Base-by-base conservation (phyloP, 2,888 invertebrate species). In the Drosophila planitibia region DNA sequence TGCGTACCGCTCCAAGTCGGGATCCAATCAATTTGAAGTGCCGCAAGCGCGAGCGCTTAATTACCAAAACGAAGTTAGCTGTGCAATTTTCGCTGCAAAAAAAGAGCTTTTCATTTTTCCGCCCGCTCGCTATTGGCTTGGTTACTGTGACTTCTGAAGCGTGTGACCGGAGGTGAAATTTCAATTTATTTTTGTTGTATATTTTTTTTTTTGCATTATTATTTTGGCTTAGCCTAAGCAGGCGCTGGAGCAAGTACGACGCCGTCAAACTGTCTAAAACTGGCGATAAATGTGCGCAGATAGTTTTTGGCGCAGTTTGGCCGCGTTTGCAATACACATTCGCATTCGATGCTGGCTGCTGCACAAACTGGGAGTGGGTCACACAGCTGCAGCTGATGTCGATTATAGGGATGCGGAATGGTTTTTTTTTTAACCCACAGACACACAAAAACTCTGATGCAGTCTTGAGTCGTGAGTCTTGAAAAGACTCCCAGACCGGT, bases 131-230 rank as follows among this genome's bases (percentile, higher is more conserved):
- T 25, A 25, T 47, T 25, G 49, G 60, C 55, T 67, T 41, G 53
- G 58, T 63, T 55, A 63, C 61, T 81, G 77, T 86, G 71, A 82
- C 85, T 86, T 74, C 70, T 87, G 81, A 76, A 84, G 84, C 87
- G 85, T 88, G 79, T 89, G 87, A 89, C 87, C 89, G 89, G 89
- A 87, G 89, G 87, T 87, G 87, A 87, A 87, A 87, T 84, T 84
- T 82, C 74, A 76, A 47, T 47, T 47, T 47, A 47, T 47, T 47
- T 47, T 25, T 16, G 35, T 16, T 22, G 35, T 35, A 35, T 35
- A 9, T 16, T 16, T 4, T 25, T 47, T 47, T 75, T 81, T 88
- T 83, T 76, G 74, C 47, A 47, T 25, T 47, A 76, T 78, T 77
- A 83, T 85, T 81, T 68, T 52, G 63, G 61, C 63, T 74, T 76